A percentile compares a stretch with the other conserved stretches of the same genome.
Evolutionary conservation across 2,113 vertebrate genomes (phyloP).

Genomic region (Thamnaconus septentrionalis): DNA sequence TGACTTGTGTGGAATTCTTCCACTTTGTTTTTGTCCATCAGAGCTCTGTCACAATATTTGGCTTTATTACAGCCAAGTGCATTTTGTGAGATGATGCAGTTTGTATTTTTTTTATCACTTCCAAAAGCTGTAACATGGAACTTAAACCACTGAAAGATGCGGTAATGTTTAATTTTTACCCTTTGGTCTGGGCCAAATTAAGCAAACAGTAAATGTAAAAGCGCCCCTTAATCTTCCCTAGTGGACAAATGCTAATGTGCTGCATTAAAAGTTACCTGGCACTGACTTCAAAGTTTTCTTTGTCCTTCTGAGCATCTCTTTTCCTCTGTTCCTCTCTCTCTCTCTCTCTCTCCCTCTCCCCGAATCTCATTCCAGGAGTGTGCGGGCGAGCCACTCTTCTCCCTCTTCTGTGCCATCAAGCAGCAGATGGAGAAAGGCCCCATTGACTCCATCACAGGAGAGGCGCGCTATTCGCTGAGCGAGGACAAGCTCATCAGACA

Average conservation of each 20-base stretch:
- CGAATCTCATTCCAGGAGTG: conserved; percentile 82
- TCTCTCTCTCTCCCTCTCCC: conserved; percentile 1
- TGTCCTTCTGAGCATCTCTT: not conserved
- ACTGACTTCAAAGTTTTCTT: conserved; percentile 24
- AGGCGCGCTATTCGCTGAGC: conserved; percentile 94
- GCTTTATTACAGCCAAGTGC: conserved; percentile 5
- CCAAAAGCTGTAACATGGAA: conserved; percentile 7
- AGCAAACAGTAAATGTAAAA: conserved; percentile 1
- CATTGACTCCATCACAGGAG: conserved; percentile 95
- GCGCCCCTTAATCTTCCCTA: too few relatives aligned
- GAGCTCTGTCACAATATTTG: conserved; percentile 3
- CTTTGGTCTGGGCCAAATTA: not conserved
- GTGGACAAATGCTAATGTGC: too few relatives aligned
- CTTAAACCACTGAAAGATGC: conserved; percentile 24
- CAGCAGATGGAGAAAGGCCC: conserved; percentile 97
- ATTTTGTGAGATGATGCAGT: conserved; percentile 19
- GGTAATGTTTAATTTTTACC: not conserved
- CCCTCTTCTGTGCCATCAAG: conserved; percentile 98
- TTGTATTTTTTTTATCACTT: conserved; percentile 21
- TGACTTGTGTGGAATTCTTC: conserved; percentile 2
- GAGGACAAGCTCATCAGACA: conserved; percentile 99
- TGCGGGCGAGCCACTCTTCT: conserved; percentile 97
- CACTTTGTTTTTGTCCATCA: not conserved
- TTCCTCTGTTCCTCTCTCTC: too few relatives aligned
- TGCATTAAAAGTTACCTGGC: not conserved